These are phyloP conservation scores for Tetragonula clypearis DNA, from an alignment of 1,140 invertebrate genomes.

Conservation along the genomic window DNA sequence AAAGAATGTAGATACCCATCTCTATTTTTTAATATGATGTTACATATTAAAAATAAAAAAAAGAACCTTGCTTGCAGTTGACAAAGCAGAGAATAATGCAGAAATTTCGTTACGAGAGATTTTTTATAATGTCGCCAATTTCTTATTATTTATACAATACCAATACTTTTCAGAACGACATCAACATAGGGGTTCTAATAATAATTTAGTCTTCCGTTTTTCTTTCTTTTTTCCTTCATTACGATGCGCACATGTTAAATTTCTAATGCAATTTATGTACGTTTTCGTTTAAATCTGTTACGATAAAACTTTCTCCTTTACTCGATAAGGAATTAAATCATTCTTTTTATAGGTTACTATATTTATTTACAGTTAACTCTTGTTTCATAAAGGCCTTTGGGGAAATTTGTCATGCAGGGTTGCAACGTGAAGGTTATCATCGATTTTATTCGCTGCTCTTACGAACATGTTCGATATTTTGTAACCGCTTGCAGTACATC, in stretches of 20 bases:
- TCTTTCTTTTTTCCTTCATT: background rate
- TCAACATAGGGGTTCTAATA: background rate
- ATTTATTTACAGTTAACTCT: background rate
- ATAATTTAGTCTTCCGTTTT: background rate
- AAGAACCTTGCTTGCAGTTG: background rate
- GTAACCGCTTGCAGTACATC: background rate
- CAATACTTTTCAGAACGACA: background rate
- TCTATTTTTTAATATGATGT: too few species aligned
- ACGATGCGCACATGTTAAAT: background rate
- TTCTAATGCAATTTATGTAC: background rate
- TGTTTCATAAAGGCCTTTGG: background rate
- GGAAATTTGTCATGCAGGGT: slow-evolving; percentile 1
- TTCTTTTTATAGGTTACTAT: background rate
- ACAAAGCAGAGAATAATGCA: background rate
- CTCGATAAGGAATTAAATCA: background rate
- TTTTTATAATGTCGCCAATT: too few species aligned
- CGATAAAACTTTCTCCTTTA: background rate
- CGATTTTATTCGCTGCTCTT: background rate
- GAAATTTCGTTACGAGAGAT: too few species aligned
- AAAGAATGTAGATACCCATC: too few species aligned
- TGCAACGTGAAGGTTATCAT: background rate
- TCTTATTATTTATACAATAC: background rate
- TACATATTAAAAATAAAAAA: background rate
- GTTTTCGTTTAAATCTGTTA: background rate
- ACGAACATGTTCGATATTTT: background rate